Base-by-base conservation (phyloP, 2,113 vertebrate species). In the Garra rufa region DNA sequence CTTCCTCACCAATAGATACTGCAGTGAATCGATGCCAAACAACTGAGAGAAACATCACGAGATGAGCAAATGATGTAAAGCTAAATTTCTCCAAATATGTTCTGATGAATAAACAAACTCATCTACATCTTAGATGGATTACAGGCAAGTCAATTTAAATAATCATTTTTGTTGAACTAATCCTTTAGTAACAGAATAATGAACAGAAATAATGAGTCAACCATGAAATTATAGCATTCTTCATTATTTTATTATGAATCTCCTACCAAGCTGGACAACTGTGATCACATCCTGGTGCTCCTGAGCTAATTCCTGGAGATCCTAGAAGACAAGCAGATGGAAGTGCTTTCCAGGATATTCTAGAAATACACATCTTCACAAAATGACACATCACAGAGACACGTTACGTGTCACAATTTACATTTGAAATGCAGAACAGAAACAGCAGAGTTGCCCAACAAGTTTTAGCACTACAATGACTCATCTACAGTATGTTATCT, bases 221-320 rank as follows among this genome's bases (percentile, higher is more conserved):
- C n/a, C n/a, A 24, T 3, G 1, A n/a, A 48, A 17, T 74, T 28
- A 17, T 14, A 75, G 69, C 69, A 21, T 15, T 19, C 8, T 9
- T 30, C 3, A 14, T 26, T 26, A 9, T 44, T 43, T 78, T 14
- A 5, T 55, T 24, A 6, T 71, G 8, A 55, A 21, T 77, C 10
- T 50, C 76, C 84, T 70, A 85, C 83, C 85, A 41, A 88, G 76
- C 21, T 69, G 26, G 11, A 88, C 17, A 3, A 85, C 63, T 2
- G 77, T 84, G 44, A 90, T 13, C 77, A 81, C 81, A 44, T 80
- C 55, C 10, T 48, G 59, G 65, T 85, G 77, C 44, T 79, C 81
- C 65, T 78, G 50, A 26, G 82, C 59, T 17, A 88, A 76, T 10
- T 82, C 81, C 21, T 50, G 78, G 57, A 87, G 69, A 30, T 19